Evolutionary conservation across 2,797 vertebrate species (phyloP), one percentile per base, ranked within the genome.

Genomic region (Esox masquinongy): DNA sequence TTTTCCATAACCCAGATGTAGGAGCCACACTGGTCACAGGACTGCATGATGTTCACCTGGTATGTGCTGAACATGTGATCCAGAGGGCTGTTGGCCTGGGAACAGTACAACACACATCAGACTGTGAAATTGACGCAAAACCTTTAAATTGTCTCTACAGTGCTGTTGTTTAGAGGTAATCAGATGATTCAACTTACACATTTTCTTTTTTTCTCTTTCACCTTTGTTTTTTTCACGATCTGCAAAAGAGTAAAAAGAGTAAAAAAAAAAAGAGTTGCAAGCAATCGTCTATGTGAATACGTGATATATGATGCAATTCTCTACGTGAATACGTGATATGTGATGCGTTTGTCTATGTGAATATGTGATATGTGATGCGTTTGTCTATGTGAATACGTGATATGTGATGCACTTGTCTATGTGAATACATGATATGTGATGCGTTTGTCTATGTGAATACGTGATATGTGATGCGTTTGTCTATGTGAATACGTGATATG

Each of bases 1-100:
- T 97, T 99, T 82, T 99, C 98, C 97, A 99, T 99, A 47, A 94
- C 96, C 97, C 97, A 99, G 88, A 99, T 97, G 89, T 93, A 97
- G 67, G 97, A 98, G 1, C 90, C 93, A 81, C 98, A 99, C 85
- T 96, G 91, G 83, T 99, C 98, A 68, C 97, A 99, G 0, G 98
- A 97, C 87, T 99, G 98, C 26, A 97, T 95, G 72, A 99, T 97
- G 92, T 93, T 98, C 79, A 98, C 97, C 87, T 98, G 97, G 91
- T 97, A 99, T 31, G 90, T 97, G 76, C 92, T 94, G 83, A 99
- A 97, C 26, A 94, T 91, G 1, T 99, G 98, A 71, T 96, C 96
- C 0, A 96, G 92, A 80, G 95, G 94, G 77, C 93, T 95, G 56
- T 95, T 91, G n/a, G 91, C 87, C 97, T 99, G 86, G 5, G 71